Evolutionary conservation across 1,140 invertebrate species (phyloP), one percentile per base, ranked within the genome.

Genomic region (Tetragonula clypearis): DNA sequence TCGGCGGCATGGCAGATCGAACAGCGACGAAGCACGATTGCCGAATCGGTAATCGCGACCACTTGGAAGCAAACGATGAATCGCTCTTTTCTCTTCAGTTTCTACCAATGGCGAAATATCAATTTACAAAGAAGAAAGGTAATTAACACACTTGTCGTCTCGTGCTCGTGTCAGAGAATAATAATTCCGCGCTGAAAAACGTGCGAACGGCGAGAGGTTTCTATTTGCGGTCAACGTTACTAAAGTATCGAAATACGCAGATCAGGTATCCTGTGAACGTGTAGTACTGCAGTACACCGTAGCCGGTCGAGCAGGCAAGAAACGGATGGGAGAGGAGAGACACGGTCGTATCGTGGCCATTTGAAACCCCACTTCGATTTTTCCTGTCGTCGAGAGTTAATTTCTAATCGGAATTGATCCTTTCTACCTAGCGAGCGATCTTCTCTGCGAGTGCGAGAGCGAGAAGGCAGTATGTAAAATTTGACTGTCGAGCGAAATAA

Each of bases 261-360:
- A 91, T 92, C 91, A 74, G 86, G 81, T 88, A 87, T 90, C 87
- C 77, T 62, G 82, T 78, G 73, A 90, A 84, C 77, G 86, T 88
- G 88, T 89, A 83, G 88, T 89, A 83, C 79, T 62, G 60, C n/a
- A 62, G 60, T n/a, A 62, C 60, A 88, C 85, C 82, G 82, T 87
- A 93, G 90, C 91, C 85, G 88, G 88, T 92, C 83, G 91, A 91
- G 77, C 89, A 82, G 88, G 87, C 86, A 88, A 92, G 90, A 92
- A 93, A 86, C 86, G 85, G 86, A 91, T 91, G 90, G 91, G 87
- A 92, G 88, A 79, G 41, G 41, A 49, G 41, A n/a, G 41, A 69
- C 91, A 92, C 80, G 79, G 65, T 15, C 82, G 91, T 91, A 93
- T 58, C 86, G 12, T 41, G 35, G 17, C 6, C 15, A 35, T 11